These are phyloP conservation scores for Chrysodeixis includens DNA, from an alignment of 2,888 invertebrate species.

Conservation along the genomic window DNA sequence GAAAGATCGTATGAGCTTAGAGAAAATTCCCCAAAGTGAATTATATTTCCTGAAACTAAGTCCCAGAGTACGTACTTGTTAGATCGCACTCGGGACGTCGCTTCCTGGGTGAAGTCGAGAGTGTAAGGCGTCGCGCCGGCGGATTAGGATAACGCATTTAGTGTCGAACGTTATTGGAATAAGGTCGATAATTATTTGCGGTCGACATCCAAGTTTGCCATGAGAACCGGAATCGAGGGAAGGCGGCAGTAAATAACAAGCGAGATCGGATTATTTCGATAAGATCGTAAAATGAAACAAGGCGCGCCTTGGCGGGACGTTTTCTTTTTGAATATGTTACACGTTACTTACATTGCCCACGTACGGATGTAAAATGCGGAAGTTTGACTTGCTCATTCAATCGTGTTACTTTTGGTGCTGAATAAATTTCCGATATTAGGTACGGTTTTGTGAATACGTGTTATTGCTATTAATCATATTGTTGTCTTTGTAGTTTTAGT, in stretches of 20 bases:
- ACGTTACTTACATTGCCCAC: constrained; percentile 74
- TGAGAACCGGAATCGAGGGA: constrained; percentile 79
- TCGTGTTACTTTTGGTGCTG: constrained; percentile 51
- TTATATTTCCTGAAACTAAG: constrained; percentile 72
- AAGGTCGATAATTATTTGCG: constrained; percentile 77
- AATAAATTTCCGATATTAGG: constrained; percentile 52
- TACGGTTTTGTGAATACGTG: constrained; percentile 17
- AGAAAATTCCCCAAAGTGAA: constrained; percentile 68
- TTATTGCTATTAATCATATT: constrained; percentile 32
- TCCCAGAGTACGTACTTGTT: constrained; percentile 65
- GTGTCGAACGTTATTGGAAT: constrained; percentile 67
- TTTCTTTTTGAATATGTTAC: constrained; percentile 82
- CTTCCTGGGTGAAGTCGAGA: constrained; percentile 65
- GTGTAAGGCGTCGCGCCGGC: constrained; percentile 71
- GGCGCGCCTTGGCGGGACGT: constrained; percentile 82
- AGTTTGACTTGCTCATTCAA: constrained; percentile 70
- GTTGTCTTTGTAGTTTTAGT: not conserved
- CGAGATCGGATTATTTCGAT: constrained; percentile 89
- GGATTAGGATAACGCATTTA: constrained; percentile 71
- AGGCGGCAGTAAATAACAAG: constrained; percentile 87
- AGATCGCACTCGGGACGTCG: constrained; percentile 67
- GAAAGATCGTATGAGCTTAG: constrained; percentile 70
- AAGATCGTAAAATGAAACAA: constrained; percentile 89
- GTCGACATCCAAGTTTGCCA: constrained; percentile 63
- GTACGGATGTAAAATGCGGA: constrained; percentile 72